Conservation (phyloP, 1,140 invertebrate genomes). For the Drosophila setifemur region DNA sequence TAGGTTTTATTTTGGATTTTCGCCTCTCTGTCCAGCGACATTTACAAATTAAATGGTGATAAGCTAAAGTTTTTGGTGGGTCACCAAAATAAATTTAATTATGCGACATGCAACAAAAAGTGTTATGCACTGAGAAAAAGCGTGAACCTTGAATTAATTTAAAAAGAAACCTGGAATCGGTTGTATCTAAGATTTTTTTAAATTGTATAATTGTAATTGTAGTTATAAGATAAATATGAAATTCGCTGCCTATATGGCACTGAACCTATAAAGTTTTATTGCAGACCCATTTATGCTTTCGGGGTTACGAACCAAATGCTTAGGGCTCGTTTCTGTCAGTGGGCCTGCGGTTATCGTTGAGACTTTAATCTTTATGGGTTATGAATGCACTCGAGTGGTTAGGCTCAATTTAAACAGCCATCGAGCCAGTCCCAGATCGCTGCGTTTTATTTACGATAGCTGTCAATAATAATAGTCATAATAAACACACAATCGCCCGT, state of each 20-base stretch:
- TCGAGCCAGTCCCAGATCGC: slow-evolving; percentile 18
- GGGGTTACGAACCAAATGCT: neutral
- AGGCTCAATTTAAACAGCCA: slow-evolving; percentile 63
- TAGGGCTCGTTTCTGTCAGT: neutral
- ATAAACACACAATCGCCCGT: slow-evolving; percentile 61
- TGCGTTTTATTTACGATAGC: slow-evolving; percentile 62
- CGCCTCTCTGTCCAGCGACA: slow-evolving; percentile 36
- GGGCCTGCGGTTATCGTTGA: slow-evolving; percentile 47
- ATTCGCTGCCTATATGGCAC: neutral
- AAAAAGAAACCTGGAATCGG: too few relatives aligned
- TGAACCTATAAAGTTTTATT: neutral
- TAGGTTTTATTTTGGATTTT: slow-evolving; percentile 34
- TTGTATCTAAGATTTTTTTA: too few relatives aligned
- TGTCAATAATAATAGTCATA: slow-evolving; percentile 72
- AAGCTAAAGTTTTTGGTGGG: slow-evolving; percentile 35
- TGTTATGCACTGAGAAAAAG: slow-evolving; percentile 8
- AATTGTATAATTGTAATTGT: too few relatives aligned
- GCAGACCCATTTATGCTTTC: neutral
- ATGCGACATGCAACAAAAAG: slow-evolving; percentile 52
- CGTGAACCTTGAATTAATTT: too few relatives aligned
- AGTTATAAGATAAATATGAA: neutral
- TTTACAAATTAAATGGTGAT: slow-evolving; percentile 72
- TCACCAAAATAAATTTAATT: slow-evolving; percentile 56
- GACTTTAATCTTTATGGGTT: slow-evolving; percentile 74
- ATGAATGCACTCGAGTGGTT: slow-evolving; percentile 73